phyloP scores from a whole-genome alignment of 2,888 invertebrate genomes.

The Macrophya alboannulata region DNA sequence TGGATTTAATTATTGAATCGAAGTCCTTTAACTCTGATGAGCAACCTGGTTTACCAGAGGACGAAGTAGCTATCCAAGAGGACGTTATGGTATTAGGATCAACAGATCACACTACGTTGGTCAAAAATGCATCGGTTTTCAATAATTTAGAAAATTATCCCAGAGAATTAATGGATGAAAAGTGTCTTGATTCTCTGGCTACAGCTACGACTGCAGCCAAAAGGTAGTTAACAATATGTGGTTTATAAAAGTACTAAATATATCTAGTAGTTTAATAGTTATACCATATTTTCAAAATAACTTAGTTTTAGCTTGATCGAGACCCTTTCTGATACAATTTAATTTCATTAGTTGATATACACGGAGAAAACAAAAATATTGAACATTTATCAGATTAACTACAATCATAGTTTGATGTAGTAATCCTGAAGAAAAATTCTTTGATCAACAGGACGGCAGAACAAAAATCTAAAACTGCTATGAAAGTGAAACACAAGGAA shows the following conservation, averaged over 20 bases:
- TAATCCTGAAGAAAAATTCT: not conserved
- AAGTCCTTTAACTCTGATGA: not conserved
- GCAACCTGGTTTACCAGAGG: not conserved
- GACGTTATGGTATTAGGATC: slow-evolving; percentile 71
- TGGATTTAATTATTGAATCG: not conserved
- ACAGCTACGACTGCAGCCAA: not conserved
- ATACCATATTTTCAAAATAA: not conserved
- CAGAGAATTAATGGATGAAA: slow-evolving; percentile 30
- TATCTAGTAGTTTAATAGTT: not conserved
- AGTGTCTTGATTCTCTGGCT: not conserved
- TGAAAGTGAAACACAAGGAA: slow-evolving; percentile 62
- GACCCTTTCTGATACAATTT: too few species aligned
- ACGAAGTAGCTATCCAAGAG: slow-evolving; percentile 70
- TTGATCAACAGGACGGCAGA: slow-evolving; percentile 1
- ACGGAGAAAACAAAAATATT: too few species aligned
- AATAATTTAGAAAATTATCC: slow-evolving; percentile 53
- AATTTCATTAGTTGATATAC: not conserved
- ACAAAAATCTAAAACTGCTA: not conserved
- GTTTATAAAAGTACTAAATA: not conserved
- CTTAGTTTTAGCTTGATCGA: too few species aligned
- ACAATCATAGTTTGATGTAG: not conserved
- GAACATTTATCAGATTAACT: too few species aligned
- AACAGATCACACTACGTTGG: slow-evolving; percentile 62
- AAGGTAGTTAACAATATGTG: not conserved
- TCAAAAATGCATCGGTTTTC: slow-evolving; percentile 64